Conservation (phyloP, 2,888 invertebrate genomes). For the Deilephila porcellus region DNA sequence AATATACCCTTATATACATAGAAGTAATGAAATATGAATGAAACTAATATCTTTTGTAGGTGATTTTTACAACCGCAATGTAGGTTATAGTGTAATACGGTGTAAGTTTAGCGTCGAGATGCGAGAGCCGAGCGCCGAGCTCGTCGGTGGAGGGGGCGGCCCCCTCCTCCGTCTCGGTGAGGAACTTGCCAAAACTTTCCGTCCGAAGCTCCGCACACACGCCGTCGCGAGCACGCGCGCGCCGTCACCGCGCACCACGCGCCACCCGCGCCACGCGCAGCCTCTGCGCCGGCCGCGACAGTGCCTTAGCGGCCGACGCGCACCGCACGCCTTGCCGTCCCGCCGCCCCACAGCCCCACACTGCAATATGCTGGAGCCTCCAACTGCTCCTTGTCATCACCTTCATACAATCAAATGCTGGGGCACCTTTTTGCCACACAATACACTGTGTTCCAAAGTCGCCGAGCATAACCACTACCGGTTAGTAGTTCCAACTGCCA, state of each 20-base stretch:
- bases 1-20: constrained; percentile 84
- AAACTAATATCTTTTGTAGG: constrained; percentile 86
- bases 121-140: constrained; percentile 74
- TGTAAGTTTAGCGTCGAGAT: constrained; percentile 77
- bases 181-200: constrained; percentile 81
- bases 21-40: constrained; percentile 82
- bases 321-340: constrained; percentile 38
- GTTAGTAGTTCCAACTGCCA: too few relatives aligned
- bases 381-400: too few relatives aligned
- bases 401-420: too few relatives aligned
- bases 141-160: constrained; percentile 60
- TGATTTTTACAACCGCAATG: constrained; percentile 85
- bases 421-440: too few relatives aligned
- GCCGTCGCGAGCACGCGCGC: constrained; percentile 51
- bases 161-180: constrained; percentile 71
- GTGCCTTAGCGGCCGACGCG: constrained; percentile 67
- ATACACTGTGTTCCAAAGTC: too few relatives aligned
- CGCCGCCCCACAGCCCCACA: neutral
- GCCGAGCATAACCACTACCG: too few relatives aligned
- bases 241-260: constrained; percentile 35
- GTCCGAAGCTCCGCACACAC: constrained; percentile 78
- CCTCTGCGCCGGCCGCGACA: constrained; percentile 54
- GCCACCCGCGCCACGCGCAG: constrained; percentile 38
- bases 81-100: constrained; percentile 79
- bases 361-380: too few relatives aligned